Percentiles rank a stretch among this genome's conserved stretches.
phyloP scores from a whole-genome alignment of 1,140 invertebrate genomes.

The Lordiphosa mommai region DNA sequence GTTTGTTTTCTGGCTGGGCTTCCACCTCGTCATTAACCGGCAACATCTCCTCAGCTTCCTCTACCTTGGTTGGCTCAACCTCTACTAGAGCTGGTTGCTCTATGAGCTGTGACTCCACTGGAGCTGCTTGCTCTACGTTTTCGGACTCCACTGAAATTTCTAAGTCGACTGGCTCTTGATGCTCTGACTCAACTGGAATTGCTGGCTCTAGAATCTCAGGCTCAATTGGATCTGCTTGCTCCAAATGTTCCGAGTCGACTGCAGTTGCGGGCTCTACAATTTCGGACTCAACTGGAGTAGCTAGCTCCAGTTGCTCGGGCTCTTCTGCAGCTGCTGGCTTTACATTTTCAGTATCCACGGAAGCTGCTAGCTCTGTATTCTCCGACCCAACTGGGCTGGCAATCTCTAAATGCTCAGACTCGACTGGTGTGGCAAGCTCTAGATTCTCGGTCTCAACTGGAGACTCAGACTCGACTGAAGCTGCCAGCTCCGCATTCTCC shows the following conservation, averaged over 20 bases:
- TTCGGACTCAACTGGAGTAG: not conserved
- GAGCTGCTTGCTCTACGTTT: not conserved
- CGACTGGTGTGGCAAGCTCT: not conserved
- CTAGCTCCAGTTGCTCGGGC: not conserved
- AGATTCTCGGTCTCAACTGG: not conserved
- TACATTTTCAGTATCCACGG: not conserved
- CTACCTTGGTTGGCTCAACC: too few species aligned
- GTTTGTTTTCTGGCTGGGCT: not conserved
- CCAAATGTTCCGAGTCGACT: not conserved
- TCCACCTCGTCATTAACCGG: not conserved
- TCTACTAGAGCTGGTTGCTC: too few species aligned
- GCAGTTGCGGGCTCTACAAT: too few species aligned
- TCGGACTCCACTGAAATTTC: conserved; percentile 3
- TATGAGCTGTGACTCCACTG: not conserved
- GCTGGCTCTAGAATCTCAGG: too few species aligned
- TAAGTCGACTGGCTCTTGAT: not conserved
- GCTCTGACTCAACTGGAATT: not conserved
- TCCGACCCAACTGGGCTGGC: too few species aligned
- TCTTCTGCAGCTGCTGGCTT: too few species aligned
- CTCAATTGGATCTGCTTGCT: not conserved
- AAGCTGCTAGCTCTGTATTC: not conserved
- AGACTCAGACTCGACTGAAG: not conserved
- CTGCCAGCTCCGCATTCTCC: not conserved
- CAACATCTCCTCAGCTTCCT: too few species aligned
- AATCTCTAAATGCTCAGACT: not conserved